Evolutionary conservation across 2,113 vertebrate genomes (phyloP).

Genomic region (Corydoras maculifer): DNA sequence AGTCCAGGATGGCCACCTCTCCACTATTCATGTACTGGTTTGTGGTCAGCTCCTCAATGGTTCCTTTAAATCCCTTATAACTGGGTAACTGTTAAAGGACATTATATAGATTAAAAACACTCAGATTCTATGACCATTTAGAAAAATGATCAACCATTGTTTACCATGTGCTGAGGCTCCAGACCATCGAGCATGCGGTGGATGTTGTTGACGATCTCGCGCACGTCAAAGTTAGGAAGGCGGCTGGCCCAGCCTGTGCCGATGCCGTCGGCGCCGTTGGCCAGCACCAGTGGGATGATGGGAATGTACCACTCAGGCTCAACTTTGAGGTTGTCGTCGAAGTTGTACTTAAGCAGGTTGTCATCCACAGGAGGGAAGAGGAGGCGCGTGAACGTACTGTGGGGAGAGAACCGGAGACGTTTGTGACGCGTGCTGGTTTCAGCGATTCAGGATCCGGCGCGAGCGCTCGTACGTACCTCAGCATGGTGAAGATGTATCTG

Average conservation of each 20-base stretch:
- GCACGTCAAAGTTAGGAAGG: constrained; percentile 83
- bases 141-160: neutral
- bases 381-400: constrained; percentile 78
- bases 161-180: constrained; percentile 80
- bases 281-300: constrained; percentile 85
- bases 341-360: constrained; percentile 82
- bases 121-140: no score
- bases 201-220: constrained; percentile 87
- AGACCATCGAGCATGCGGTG: constrained; percentile 81
- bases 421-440: neutral
- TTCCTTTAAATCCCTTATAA: constrained; percentile 92
- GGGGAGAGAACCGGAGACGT: neutral
- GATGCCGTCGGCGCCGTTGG: constrained; percentile 91
- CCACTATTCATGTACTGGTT: constrained; percentile 86
- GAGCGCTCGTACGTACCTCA: constrained; percentile 70
- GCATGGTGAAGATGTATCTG: constrained; percentile 99
- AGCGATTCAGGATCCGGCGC: no score
- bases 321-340: constrained; percentile 92
- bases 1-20: constrained; percentile 86
- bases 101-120: no score
- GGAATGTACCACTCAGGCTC: constrained; percentile 98
- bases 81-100: constrained; percentile 73
- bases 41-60: constrained; percentile 77
- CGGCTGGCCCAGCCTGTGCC: constrained; percentile 96
- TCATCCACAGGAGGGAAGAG: constrained; percentile 84